Evolutionary conservation across 2,888 invertebrate species (phyloP).

Genomic region (Melanchra persicariae): DNA sequence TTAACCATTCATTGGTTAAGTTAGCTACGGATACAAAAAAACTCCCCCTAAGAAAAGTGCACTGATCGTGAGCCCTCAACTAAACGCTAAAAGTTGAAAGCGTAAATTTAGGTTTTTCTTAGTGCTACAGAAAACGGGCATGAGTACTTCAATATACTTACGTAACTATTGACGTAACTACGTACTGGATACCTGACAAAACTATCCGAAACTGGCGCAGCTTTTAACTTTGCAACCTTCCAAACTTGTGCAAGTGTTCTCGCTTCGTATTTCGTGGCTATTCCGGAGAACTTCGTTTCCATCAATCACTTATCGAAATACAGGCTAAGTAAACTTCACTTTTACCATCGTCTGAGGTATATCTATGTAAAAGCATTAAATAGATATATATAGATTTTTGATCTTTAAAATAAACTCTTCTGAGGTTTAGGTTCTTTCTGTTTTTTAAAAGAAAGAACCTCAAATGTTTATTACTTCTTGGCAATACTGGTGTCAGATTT

Average conservation of each 20-base stretch:
- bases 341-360: constrained; percentile 2
- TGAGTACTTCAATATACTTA: too few species aligned
- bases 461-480: too few species aligned
- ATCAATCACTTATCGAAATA: constrained; percentile 53
- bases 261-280: constrained; percentile 43
- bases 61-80: too few species aligned
- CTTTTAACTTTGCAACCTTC: constrained; percentile 39
- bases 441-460: too few species aligned
- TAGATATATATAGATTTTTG: neutral
- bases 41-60: too few species aligned
- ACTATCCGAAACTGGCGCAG: constrained; percentile 19
- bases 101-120: neutral
- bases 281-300: constrained; percentile 33
- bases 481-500: too few species aligned
- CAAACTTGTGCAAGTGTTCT: constrained; percentile 28
- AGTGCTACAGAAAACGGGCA: too few species aligned
- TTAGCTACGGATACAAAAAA: too few species aligned
- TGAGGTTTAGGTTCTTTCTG: too few species aligned
- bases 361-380: neutral
- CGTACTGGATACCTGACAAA: constrained; percentile 17
- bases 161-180: neutral
- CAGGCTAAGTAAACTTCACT: constrained; percentile 20
- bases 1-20: too few species aligned
- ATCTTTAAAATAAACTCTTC: neutral
- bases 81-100: neutral